These are phyloP conservation scores for Melipona quadrifasciata DNA, from an alignment of 1,140 invertebrate genomes.

Conservation along the genomic window DNA sequence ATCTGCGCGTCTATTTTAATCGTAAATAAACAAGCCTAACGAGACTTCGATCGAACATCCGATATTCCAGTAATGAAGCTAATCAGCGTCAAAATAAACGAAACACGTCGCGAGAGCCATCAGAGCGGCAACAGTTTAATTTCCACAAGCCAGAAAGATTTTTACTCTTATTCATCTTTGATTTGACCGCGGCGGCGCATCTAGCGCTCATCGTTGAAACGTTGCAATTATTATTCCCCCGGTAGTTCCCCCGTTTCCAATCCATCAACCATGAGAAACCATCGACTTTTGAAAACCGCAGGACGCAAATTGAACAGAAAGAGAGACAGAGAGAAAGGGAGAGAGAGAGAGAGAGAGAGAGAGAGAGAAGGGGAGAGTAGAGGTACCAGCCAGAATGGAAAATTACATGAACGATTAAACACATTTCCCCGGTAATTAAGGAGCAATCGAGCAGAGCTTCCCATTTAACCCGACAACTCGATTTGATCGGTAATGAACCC, in stretches of 20 bases:
- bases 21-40: neutral
- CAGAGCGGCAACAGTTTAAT: neutral
- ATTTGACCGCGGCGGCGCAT: neutral
- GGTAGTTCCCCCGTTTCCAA: neutral
- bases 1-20: too few species aligned
- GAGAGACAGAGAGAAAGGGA: neutral
- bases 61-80: neutral
- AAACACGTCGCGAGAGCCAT: neutral
- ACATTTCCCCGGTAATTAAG: conserved; percentile 20
- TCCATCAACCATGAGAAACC: neutral
- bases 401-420: conserved; percentile 24
- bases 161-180: neutral
- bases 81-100: neutral
- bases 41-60: neutral
- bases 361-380: too few species aligned
- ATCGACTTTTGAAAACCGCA: conserved; percentile 11
- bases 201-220: neutral
- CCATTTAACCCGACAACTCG: conserved; percentile 3
- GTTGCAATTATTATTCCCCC: neutral
- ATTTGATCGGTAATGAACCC: conserved; percentile 24
- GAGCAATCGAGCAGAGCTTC: conserved; percentile 17
- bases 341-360: too few species aligned
- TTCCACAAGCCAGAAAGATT: neutral
- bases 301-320: neutral
- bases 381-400: neutral